Percentiles rank a stretch among this genome's conserved stretches.
Conservation (phyloP, 2,113 vertebrate species). For the Ochotona curzoniae region DNA sequence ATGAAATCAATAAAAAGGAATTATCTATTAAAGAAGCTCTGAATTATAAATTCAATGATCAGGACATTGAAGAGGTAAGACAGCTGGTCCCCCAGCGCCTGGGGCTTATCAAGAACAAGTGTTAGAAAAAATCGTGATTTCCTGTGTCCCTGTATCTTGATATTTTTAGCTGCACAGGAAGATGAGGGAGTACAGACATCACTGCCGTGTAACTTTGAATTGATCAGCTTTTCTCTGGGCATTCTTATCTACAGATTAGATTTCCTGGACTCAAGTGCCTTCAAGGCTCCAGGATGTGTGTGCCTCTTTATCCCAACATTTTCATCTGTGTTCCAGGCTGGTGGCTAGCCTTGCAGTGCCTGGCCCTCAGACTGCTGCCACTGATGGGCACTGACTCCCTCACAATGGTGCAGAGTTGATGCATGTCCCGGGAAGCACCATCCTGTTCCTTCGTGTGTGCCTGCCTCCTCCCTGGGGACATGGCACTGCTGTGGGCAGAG, state of each 20-base stretch:
- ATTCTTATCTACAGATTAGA: neutral
- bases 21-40: constrained; percentile 98
- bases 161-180: neutral
- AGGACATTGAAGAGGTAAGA: constrained; percentile 98
- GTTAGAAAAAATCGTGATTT: neutral
- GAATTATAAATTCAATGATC: constrained; percentile 99
- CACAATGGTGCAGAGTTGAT: constrained; percentile 53
- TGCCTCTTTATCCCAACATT: constrained; percentile 19
- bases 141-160: neutral
- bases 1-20: constrained; percentile 98
- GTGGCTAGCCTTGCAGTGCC: constrained; percentile 45
- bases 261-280: neutral
- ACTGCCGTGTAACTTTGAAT: neutral
- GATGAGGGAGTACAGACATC: neutral
- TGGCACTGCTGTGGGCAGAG: constrained; percentile 50
- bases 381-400: constrained; percentile 56
- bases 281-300: constrained; percentile 7
- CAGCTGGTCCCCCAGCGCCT: constrained; percentile 26
- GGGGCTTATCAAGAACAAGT: neutral
- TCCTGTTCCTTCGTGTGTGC: constrained; percentile 54
- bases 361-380: constrained; percentile 44
- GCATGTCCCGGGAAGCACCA: constrained; percentile 26
- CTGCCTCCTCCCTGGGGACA: neutral
- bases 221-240: neutral
- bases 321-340: constrained; percentile 60